Evolutionary conservation across 2,888 invertebrate species (phyloP), one percentile per base, ranked within the genome.

Genomic region (Adela reaumurella): DNA sequence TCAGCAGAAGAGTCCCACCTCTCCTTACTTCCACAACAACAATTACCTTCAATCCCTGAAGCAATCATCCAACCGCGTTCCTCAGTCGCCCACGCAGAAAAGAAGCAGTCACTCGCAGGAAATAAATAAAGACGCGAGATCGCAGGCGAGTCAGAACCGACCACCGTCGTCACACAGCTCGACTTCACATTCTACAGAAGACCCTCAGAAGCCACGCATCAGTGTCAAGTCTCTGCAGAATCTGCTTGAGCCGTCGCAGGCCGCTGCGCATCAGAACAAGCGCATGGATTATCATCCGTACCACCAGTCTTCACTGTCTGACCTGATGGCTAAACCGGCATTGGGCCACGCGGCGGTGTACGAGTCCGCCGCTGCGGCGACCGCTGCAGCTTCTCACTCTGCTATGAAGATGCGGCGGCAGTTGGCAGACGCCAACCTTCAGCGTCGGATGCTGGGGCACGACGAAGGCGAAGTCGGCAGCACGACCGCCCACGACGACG

Each of bases 381-480:
- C 35, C n/a, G 35, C 35, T 3, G 35, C 35, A 3, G 35, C 35
- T 3, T 35, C 35, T 8, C 35, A 35, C 35, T 35, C 35, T 3
- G 35, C 35, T 8, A 8, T 35, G 35, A 35, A 35, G 35, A 35
- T 35, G 35, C 35, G 35, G 35, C 8, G 35, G 35, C 35, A 35
- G 35, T 14, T 35, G 35, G 6, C 14, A 14, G 35, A 35, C n/a
- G 35, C 35, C 11, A 35, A 14, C 35, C 35, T 35, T 3, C 68
- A 67, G 55, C 57, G 66, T 51, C 70, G 77, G 54, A 63, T 80
- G 53, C 63, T 78, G 51, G 70, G 65, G 55, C 59, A 65, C 49
- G 85, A 85, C 41, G 81, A 81, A 58, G 76, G 84, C 2, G 86
- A 86, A 63, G 84, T 85, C 43, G 85, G 85, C 56, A 85, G 85